A percentile compares a stretch with the other conserved stretches of the same genome.
Evolutionary conservation across 2,888 invertebrate species (phyloP).

Genomic region (Plebejus melissa): DNA sequence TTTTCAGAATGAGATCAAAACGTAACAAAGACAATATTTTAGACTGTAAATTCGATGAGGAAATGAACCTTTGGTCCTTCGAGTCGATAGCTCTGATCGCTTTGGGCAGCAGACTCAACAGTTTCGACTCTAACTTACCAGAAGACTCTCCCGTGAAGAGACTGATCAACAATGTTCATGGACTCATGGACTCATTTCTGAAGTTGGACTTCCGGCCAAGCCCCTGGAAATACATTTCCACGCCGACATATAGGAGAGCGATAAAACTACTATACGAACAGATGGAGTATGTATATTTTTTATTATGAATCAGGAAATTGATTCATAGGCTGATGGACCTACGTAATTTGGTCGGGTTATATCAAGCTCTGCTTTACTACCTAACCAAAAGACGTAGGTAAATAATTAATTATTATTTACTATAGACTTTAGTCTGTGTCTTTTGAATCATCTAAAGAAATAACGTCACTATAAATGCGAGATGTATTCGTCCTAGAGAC

Average conservation of each 20-base stretch:
- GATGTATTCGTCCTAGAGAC: too few relatives aligned
- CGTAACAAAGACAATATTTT: conserved; percentile 75
- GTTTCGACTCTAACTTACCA: conserved; percentile 52
- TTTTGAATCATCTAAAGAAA: too few relatives aligned
- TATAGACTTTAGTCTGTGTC: too few relatives aligned
- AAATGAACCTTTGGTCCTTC: conserved; percentile 81
- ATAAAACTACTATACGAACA: conserved; percentile 50
- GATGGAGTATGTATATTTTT: conserved; percentile 44
- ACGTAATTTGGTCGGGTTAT: not conserved
- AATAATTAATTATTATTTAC: too few relatives aligned
- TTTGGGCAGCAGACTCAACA: conserved; percentile 58
- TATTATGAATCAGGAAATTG: not conserved
- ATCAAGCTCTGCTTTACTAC: not conserved
- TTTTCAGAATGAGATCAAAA: conserved; percentile 71
- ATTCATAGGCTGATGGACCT: not conserved
- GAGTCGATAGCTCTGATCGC: conserved; percentile 74
- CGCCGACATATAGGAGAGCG: conserved; percentile 48
- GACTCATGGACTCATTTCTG: conserved; percentile 47
- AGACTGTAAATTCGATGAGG: conserved; percentile 72
- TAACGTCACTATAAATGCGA: too few relatives aligned
- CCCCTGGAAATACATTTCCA: conserved; percentile 52
- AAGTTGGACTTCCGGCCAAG: conserved; percentile 54
- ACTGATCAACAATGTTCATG: conserved; percentile 55
- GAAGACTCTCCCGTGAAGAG: conserved; percentile 54
- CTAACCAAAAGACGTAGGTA: too few relatives aligned